Percentiles rank a stretch among this genome's conserved stretches.
Evolutionary conservation across 2,113 vertebrate genomes (phyloP).

Genomic region (Paradoxurus hermaphroditus): DNA sequence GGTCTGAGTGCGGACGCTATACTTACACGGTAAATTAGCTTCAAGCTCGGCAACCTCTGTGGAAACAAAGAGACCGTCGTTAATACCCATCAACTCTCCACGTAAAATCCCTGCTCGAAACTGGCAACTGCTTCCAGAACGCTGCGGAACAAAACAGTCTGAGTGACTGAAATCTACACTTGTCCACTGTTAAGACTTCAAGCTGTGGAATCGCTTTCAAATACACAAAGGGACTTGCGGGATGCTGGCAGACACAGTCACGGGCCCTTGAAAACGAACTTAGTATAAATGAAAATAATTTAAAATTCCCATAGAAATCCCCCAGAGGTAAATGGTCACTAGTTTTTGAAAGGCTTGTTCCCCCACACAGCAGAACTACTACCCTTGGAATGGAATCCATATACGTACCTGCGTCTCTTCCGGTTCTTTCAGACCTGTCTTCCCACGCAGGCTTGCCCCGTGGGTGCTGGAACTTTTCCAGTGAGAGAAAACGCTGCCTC

Average conservation of each 20-base stretch:
- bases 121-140: not conserved
- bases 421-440: not conserved
- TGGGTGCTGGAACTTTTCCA: not conserved
- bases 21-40: conserved; percentile 98
- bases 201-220: not conserved
- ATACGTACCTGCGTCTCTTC: not conserved
- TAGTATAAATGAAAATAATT: not conserved
- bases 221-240: not conserved
- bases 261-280: not conserved
- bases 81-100: conserved; percentile 32
- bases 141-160: not conserved
- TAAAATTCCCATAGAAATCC: not conserved
- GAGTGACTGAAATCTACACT: not conserved
- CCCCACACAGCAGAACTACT: not conserved
- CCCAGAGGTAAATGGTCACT: not conserved
- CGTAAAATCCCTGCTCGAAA: not conserved
- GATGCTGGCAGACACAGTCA: not conserved
- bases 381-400: not conserved
- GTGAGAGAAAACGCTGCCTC: too few species aligned
- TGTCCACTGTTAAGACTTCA: not conserved
- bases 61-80: conserved; percentile 75
- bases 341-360: not conserved
- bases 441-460: not conserved
- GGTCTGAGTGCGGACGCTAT: conserved; percentile 17
- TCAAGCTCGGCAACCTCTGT: conserved; percentile 99